A percentile compares a stretch with the other conserved stretches of the same genome.
Evolutionary conservation across 2,797 vertebrate species (phyloP).

Genomic region (Eremophila alpestris): DNA sequence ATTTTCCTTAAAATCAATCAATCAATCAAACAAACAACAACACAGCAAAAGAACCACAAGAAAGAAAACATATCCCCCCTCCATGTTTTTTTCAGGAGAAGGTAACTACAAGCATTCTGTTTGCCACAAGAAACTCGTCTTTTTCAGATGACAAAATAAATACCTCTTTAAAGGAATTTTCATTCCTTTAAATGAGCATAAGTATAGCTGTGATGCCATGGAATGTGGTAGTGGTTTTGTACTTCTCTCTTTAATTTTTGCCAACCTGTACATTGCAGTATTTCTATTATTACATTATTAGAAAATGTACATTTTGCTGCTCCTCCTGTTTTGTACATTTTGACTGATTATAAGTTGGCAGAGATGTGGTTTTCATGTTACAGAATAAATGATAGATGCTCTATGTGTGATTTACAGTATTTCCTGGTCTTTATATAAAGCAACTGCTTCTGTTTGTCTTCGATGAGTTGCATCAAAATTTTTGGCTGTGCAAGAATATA

Average conservation of each 20-base stretch:
- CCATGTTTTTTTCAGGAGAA: neutral
- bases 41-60: neutral
- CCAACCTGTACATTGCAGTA: neutral
- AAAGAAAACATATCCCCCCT: neutral
- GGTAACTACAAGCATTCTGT: neutral
- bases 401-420: neutral
- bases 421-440: neutral
- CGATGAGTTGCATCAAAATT: neutral
- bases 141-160: neutral
- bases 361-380: neutral
- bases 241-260: neutral
- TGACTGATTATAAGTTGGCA: neutral
- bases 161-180: too few relatives aligned
- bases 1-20: neutral
- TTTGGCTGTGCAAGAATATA: neutral
- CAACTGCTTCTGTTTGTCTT: neutral
- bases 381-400: neutral
- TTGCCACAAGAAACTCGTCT: neutral
- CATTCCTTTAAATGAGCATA: neutral
- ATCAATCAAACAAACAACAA: neutral
- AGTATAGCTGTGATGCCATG: neutral
- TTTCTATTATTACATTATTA: neutral
- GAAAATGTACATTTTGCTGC: neutral
- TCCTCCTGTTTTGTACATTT: neutral
- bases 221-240: neutral